Conservation (phyloP, 1,140 invertebrate genomes). For the Portunus trituberculatus region DNA sequence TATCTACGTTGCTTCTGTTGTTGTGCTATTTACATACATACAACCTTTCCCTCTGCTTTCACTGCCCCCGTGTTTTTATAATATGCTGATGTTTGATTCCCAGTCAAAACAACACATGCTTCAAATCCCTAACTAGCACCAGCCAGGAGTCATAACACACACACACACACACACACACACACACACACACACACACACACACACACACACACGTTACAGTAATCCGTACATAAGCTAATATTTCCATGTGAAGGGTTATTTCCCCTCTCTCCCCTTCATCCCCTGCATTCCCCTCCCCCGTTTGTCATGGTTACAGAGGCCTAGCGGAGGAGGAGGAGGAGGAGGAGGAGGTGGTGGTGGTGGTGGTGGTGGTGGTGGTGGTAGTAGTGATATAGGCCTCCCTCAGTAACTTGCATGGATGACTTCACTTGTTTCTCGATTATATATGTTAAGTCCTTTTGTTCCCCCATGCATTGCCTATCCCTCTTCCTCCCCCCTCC, state of each 20-base stretch:
- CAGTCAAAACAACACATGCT: slow-evolving; percentile 26
- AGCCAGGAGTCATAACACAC: neutral
- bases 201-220: slow-evolving; percentile 7
- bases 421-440: neutral
- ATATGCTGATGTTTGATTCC: neutral
- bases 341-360: neutral
- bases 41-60: too few species aligned
- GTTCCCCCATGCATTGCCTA: neutral
- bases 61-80: neutral
- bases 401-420: slow-evolving; percentile 15
- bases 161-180: slow-evolving; percentile 13
- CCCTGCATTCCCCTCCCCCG: neutral
- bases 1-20: too few species aligned
- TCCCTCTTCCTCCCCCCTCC: neutral
- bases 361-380: neutral
- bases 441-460: slow-evolving; percentile 14
- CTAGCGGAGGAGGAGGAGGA: neutral
- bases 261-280: neutral
- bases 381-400: neutral
- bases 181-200: slow-evolving; percentile 38
- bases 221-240: slow-evolving; percentile 36
- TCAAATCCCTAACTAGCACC: slow-evolving; percentile 1
- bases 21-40: too few species aligned
- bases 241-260: neutral
- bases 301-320: slow-evolving; percentile 20